A percentile compares a stretch with the other conserved stretches of the same genome.
These are phyloP conservation scores for Drosophila sturtevanti DNA, from an alignment of 1,140 invertebrate genomes.

Conservation along the genomic window DNA sequence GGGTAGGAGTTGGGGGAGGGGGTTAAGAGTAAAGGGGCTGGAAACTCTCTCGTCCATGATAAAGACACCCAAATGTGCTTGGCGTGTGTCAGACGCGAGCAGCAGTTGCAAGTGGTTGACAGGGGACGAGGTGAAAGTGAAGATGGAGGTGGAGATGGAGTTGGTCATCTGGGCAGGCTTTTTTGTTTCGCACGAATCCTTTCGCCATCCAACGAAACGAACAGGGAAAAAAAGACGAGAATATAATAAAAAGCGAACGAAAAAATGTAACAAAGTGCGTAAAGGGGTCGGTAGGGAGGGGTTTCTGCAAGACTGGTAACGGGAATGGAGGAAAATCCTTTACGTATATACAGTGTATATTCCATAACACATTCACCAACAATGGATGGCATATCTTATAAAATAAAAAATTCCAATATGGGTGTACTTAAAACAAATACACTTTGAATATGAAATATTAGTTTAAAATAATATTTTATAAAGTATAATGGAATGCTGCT, in stretches of 20 bases:
- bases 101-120: conserved; percentile 5
- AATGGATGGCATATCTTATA: too few species aligned
- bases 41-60: conserved; percentile 30
- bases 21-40: conserved; percentile 41
- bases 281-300: background rate
- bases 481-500: too few species aligned
- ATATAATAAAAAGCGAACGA: conserved; percentile 60
- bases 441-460: too few species aligned
- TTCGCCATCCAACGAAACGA: conserved; percentile 48
- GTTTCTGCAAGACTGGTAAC: conserved; percentile 24
- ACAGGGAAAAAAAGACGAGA: conserved; percentile 28
- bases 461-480: too few species aligned
- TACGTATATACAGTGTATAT: conserved; percentile 18
- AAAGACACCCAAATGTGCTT: conserved; percentile 77
- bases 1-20: conserved; percentile 6
- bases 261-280: conserved; percentile 60
- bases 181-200: conserved; percentile 79
- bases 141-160: background rate
- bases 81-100: conserved; percentile 53
- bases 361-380: background rate
- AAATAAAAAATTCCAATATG: too few species aligned
- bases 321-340: conserved; percentile 23
- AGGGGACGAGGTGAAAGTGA: background rate
- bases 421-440: too few species aligned
- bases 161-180: conserved; percentile 68